These are phyloP conservation scores for Synanthedon vespiformis DNA, from an alignment of 2,888 invertebrate genomes.

Conservation along the genomic window DNA sequence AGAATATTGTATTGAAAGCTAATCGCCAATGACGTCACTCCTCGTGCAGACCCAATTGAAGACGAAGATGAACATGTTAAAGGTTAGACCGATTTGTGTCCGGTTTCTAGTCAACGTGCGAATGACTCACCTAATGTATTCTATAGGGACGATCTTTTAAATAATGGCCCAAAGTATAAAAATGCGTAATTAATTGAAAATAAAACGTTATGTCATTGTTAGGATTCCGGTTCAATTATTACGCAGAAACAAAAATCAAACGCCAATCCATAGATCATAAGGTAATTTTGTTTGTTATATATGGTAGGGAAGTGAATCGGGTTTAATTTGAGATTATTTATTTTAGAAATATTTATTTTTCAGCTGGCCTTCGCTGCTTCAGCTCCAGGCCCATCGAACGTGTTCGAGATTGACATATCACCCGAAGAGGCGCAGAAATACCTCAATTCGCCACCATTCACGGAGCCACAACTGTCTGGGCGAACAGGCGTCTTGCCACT, in stretches of 20 bases:
- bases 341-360: constrained; percentile 4
- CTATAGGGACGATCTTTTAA: background rate
- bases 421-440: constrained; percentile 59
- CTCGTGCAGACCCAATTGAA: constrained; percentile 6
- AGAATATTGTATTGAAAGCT: no score
- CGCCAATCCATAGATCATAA: no score
- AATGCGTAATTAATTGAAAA: background rate
- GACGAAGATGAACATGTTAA: constrained; percentile 10
- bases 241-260: no score
- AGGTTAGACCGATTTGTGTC: constrained; percentile 10
- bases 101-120: constrained; percentile 10
- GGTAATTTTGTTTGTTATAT: no score
- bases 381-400: constrained; percentile 31
- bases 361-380: constrained; percentile 37
- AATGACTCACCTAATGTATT: background rate
- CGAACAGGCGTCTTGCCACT: constrained; percentile 43
- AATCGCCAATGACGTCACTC: background rate
- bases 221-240: background rate
- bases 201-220: background rate
- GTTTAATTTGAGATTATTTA: background rate
- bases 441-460: constrained; percentile 48
- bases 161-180: background rate
- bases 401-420: constrained; percentile 48
- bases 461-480: constrained; percentile 39
- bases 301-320: no score